Percentiles rank a stretch among this genome's conserved stretches.
Evolutionary conservation across 2,888 invertebrate species (phyloP).

Genomic region (Allophyes oxyacanthae): DNA sequence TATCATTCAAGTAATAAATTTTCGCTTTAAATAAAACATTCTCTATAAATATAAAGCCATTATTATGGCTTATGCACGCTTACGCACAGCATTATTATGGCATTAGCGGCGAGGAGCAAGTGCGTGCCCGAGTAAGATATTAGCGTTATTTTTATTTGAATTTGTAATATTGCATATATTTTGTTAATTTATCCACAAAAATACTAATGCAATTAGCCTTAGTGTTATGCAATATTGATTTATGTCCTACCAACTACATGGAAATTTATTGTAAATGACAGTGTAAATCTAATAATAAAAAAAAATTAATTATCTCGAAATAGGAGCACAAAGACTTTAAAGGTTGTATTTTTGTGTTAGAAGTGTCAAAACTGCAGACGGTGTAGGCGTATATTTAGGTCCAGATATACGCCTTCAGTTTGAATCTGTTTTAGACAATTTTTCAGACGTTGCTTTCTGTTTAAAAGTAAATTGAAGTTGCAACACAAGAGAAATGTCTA

Average conservation of each 20-base stretch:
- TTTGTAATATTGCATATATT: conserved; percentile 89
- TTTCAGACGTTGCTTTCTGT: conserved; percentile 2
- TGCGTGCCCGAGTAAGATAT: conserved; percentile 88
- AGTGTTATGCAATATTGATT: conserved; percentile 89
- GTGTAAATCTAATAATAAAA: conserved; percentile 90
- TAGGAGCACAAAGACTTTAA: too few relatives aligned
- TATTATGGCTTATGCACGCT: too few relatives aligned
- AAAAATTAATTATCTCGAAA: too few relatives aligned
- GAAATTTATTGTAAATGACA: conserved; percentile 90
- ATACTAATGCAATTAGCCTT: conserved; percentile 89
- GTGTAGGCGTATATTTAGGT: neutral
- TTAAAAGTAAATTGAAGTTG: conserved; percentile 27
- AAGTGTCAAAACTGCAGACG: neutral
- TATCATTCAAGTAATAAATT: too few relatives aligned
- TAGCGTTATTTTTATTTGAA: conserved; percentile 88
- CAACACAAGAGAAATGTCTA: conserved; percentile 22
- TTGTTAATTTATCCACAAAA: conserved; percentile 88
- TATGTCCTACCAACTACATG: conserved; percentile 89
- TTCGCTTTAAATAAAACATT: too few relatives aligned
- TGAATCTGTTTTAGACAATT: neutral
- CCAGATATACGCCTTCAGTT: conserved; percentile 13
- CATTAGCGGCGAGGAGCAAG: conserved; percentile 70
- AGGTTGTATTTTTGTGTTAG: too few relatives aligned
- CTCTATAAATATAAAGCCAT: too few relatives aligned
- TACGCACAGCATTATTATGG: too few relatives aligned